phyloP scores from a whole-genome alignment of 2,797 vertebrate genomes.

The Natrix natrix region DNA sequence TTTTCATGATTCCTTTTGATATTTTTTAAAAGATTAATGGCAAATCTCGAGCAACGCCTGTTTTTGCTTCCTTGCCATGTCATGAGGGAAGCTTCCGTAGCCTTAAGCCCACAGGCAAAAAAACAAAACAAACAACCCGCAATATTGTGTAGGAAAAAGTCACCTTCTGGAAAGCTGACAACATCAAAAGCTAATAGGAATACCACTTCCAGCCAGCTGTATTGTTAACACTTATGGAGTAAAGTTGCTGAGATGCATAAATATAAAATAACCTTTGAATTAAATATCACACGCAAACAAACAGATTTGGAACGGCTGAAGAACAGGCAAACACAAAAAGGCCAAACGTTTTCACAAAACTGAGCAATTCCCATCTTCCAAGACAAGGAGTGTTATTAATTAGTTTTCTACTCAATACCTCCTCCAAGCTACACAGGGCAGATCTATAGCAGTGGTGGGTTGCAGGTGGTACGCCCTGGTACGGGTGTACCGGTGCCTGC shows the following conservation, averaged over 20 bases:
- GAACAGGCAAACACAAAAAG: neutral
- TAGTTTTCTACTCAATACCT: too few species aligned
- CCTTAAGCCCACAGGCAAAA: neutral
- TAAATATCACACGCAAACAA: neutral
- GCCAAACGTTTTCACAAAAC: neutral
- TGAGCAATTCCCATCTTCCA: neutral
- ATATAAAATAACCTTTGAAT: conserved; percentile 6
- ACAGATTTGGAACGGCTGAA: neutral
- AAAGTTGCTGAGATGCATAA: conserved; percentile 24
- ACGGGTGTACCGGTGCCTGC: too few species aligned
- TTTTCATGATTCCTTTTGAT: neutral
- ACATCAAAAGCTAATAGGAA: neutral
- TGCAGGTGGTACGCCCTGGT: too few species aligned
- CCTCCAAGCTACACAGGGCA: neutral
- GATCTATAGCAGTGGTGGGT: too few species aligned
- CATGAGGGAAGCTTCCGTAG: neutral
- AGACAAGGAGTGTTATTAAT: neutral
- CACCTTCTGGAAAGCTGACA: neutral
- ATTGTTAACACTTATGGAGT: conserved; percentile 15
- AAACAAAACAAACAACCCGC: neutral
- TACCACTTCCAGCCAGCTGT: neutral
- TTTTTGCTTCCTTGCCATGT: neutral
- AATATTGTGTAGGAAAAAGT: neutral
- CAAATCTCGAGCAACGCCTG: neutral
- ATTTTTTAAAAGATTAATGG: neutral